phyloP scores from a whole-genome alignment of 1,140 invertebrate species.

The Penaeus vannamei region DNA sequence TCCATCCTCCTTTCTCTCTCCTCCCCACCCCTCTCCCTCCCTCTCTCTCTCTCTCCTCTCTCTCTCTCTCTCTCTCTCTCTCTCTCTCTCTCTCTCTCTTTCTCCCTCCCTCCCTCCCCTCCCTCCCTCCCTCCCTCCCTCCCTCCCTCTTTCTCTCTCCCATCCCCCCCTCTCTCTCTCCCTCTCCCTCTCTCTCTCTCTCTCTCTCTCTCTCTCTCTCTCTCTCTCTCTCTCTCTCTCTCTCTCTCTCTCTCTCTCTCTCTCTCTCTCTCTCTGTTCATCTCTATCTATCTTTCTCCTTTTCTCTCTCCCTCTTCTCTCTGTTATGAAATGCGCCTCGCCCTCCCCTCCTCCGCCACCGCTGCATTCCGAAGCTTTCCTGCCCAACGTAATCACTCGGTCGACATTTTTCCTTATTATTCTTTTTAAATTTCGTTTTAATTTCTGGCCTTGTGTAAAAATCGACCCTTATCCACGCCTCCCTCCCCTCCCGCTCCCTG shows the following conservation, averaged over 20 bases:
- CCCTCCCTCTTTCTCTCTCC: background rate
- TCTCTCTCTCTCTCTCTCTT: background rate
- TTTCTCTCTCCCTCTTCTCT: too few relatives aligned
- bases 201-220: slow-evolving; percentile 9
- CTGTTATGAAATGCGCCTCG: too few relatives aligned
- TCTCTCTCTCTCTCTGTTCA: background rate
- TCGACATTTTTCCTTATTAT: background rate
- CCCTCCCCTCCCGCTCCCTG: background rate
- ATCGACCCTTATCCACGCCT: background rate
- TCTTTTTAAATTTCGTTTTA: background rate
- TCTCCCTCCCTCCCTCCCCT: background rate
- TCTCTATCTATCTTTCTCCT: too few relatives aligned
- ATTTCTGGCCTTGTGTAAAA: background rate
- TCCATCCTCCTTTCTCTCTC: background rate
- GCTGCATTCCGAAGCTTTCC: too few relatives aligned
- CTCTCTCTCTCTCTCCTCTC: background rate
- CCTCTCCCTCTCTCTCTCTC: background rate
- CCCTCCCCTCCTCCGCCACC: too few relatives aligned
- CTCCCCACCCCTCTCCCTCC: background rate
- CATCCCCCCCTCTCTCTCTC: background rate
- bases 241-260: background rate
- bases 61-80: background rate
- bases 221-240: background rate
- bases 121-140: too few relatives aligned
- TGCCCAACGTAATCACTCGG: too few relatives aligned